Conservation (phyloP, 2,113 vertebrate genomes). For the Macaca mulatta region DNA sequence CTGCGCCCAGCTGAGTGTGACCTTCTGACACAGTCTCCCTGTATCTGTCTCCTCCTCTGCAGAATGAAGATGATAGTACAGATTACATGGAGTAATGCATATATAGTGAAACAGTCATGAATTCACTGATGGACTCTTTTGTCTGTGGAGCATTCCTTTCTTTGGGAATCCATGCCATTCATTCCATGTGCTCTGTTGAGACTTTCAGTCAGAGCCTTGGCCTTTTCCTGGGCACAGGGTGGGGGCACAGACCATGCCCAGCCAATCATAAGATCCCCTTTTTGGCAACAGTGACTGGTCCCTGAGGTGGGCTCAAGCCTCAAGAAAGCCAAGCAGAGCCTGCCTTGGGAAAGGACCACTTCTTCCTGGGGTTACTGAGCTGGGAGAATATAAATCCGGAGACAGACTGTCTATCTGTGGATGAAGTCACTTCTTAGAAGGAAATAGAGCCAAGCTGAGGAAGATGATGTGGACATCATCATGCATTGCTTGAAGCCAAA, state of each 20-base stretch:
- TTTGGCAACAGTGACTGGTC: neutral
- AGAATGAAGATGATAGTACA: neutral
- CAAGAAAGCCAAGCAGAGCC: neutral
- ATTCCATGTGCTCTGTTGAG: neutral
- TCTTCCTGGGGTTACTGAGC: neutral
- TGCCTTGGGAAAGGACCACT: neutral
- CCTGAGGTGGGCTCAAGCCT: neutral
- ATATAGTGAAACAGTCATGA: neutral
- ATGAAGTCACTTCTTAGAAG: neutral
- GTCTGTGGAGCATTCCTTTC: neutral
- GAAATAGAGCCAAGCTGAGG: neutral
- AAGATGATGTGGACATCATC: neutral
- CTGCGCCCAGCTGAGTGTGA: no score
- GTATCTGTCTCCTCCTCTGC: neutral
- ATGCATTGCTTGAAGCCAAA: neutral
- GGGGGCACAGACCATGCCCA: neutral
- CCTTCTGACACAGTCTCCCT: neutral
- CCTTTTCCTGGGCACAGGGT: neutral
- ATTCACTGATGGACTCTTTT: neutral
- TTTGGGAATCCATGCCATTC: neutral
- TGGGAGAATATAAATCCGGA: neutral
- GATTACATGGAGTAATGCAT: neutral
- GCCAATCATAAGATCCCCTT: neutral
- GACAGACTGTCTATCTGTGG: neutral
- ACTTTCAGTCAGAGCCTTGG: neutral